Evolutionary conservation across 2,888 invertebrate genomes (phyloP), one percentile per base, ranked within the genome.

Genomic region (Tryphoninae sp.): DNA sequence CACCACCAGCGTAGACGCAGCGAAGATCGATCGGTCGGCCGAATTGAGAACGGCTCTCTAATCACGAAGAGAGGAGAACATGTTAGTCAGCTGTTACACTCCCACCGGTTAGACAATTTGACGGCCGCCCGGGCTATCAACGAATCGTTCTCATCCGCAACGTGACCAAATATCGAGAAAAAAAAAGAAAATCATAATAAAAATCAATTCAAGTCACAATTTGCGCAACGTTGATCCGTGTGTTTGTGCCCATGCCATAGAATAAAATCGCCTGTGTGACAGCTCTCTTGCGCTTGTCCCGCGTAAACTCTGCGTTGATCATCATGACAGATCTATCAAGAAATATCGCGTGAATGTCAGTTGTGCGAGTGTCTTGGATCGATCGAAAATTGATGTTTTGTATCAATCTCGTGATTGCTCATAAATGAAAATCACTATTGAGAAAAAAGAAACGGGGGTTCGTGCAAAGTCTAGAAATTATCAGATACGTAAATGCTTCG

Each of bases 21-120:
- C 51, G 65, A 64, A 13, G 19, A 78, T 78, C 78, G 78, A 78
- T 78, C 78, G 65, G 40, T 58, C 33, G 33, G 33, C 33, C 33
- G 33, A 33, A 33, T 33, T 33, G 33, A 33, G 33, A 33, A 33
- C 33, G 71, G 49, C 59, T 64, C 78, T 67, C 59, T 67, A 78
- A 78, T 72, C 58, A 45, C 58, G 64, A 64, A 55, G 51, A 64
- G 53, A 71, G 55, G 64, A 71, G 71, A 74, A 68, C 26, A 61
- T 51, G 19, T 61, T 61, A 51, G 49, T 23, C 19, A 59, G 45
- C 55, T 55, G 55, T 11, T 45, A n/a, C 51, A 19, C n/a, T 67
- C 26, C 13, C 51, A 13, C 51, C 45, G 19, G 45, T 45, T 45
- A 45, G 45, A 45, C 9, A 45, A 45, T 45, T 45, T 11, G 33